A percentile compares a stretch with the other conserved stretches of the same genome.
phyloP scores from a whole-genome alignment of 92 coral and sea anemone species.

The Anthopleura xanthogrammica region DNA sequence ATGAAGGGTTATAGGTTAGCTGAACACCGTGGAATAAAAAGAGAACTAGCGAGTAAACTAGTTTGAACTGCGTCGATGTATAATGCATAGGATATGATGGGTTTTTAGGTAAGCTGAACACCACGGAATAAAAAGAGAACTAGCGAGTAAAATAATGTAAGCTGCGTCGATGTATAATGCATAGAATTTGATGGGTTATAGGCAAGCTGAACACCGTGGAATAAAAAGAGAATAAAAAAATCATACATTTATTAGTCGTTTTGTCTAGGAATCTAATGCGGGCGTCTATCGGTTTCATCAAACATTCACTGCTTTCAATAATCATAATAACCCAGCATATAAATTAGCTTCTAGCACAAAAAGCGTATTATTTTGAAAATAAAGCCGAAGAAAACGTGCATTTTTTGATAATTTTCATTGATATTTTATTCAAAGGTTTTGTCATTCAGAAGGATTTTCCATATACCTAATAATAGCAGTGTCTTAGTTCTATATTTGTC shows the following conservation, averaged over 20 bases:
- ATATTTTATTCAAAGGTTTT: background rate
- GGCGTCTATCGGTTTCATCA: background rate
- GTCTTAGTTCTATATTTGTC: background rate
- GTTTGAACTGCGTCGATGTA: too few relatives aligned
- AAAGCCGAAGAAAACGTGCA: background rate
- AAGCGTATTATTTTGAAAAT: background rate
- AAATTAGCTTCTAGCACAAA: background rate
- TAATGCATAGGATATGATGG: too few relatives aligned
- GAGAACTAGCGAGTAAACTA: background rate
- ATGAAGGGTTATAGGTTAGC: too few relatives aligned
- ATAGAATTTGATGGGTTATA: background rate
- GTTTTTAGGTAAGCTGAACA: too few relatives aligned
- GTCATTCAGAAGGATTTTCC: background rate
- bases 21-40: too few relatives aligned
- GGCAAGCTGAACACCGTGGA: background rate
- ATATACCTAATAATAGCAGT: background rate
- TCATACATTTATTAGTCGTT: too few relatives aligned
- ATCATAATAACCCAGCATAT: background rate
- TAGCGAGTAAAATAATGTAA: too few relatives aligned
- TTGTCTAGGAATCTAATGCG: background rate
- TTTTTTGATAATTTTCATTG: background rate
- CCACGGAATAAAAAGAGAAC: too few relatives aligned
- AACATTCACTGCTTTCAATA: background rate
- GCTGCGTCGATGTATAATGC: too few relatives aligned
- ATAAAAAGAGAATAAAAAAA: too few relatives aligned